These are phyloP conservation scores for Philonicus albiceps DNA, from an alignment of 2,888 invertebrate genomes.

Conservation along the genomic window DNA sequence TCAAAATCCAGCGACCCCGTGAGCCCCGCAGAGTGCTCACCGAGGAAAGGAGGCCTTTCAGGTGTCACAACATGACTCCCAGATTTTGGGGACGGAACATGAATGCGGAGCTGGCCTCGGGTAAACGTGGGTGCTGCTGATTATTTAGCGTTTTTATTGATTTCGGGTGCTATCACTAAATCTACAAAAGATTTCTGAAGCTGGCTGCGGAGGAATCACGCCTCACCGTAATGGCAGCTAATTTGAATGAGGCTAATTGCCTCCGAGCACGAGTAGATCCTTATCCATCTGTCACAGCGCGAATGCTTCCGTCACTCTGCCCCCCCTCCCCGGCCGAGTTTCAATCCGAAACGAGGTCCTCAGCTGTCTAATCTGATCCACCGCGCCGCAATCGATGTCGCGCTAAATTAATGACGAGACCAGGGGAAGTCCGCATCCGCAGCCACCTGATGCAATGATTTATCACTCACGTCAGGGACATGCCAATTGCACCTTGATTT, in stretches of 20 bases:
- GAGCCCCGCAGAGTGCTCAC: slow-evolving; percentile 6
- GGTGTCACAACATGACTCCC: slow-evolving; percentile 49
- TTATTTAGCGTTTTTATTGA: slow-evolving; percentile 34
- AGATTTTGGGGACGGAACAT: slow-evolving; percentile 30
- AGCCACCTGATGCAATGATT: slow-evolving; percentile 38
- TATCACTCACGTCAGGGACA: slow-evolving; percentile 10
- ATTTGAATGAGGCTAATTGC: slow-evolving; percentile 27
- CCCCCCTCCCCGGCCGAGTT: neutral
- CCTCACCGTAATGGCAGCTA: slow-evolving; percentile 3
- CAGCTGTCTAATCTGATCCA: neutral
- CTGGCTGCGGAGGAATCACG: neutral
- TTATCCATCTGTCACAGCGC: neutral
- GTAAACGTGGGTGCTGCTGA: slow-evolving; percentile 46
- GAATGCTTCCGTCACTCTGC: slow-evolving; percentile 3
- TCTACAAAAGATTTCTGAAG: slow-evolving; percentile 3
- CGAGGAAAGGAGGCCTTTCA: slow-evolving; percentile 44
- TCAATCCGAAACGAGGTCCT: neutral
- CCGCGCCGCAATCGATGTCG: neutral
- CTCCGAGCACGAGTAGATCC: neutral
- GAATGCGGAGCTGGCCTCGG: neutral
- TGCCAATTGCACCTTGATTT: slow-evolving; percentile 23
- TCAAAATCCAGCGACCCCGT: slow-evolving; percentile 41
- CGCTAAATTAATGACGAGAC: slow-evolving; percentile 9
- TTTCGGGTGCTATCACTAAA: slow-evolving; percentile 15
- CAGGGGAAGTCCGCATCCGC: neutral